These are phyloP conservation scores for Premnoplex brunnescens DNA, from an alignment of 2,797 vertebrate species.

Conservation along the genomic window DNA sequence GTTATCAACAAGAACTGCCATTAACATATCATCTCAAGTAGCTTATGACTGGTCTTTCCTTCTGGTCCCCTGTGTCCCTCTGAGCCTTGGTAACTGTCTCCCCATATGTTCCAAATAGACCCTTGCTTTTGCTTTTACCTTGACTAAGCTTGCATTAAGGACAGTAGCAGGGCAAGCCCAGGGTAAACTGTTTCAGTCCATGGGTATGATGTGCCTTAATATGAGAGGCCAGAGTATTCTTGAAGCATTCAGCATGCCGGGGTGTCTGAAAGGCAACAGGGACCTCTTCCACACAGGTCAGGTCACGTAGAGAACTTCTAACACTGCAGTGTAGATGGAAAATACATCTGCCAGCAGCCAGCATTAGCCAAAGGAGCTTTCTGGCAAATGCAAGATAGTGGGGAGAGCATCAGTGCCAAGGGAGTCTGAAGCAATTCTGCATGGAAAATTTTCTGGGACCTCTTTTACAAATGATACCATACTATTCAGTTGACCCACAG, in stretches of 20 bases:
- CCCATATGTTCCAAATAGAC: background rate
- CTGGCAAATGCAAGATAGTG: background rate
- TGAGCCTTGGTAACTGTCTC: background rate
- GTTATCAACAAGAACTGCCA: background rate
- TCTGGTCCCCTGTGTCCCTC: background rate
- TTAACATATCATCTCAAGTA: background rate
- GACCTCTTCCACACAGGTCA: background rate
- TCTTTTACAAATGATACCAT: background rate
- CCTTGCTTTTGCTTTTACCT: background rate
- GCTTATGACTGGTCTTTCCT: background rate
- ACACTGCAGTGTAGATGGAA: background rate
- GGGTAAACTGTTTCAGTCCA: background rate
- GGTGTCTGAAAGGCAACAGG: background rate
- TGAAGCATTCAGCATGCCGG: background rate
- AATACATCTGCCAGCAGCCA: slow-evolving; percentile 24
- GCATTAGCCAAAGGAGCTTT: slow-evolving; percentile 3
- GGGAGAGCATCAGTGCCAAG: slow-evolving; percentile 1
- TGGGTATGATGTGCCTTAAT: background rate
- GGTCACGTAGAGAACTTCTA: background rate
- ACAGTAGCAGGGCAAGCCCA: background rate
- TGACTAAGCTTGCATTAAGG: background rate
- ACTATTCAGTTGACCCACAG: background rate
- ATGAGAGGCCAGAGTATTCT: background rate
- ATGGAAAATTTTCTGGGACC: slow-evolving; percentile 36
- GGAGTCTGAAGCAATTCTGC: background rate